phyloP scores from a whole-genome alignment of 2,888 invertebrate genomes.

The Eupithecia pulchellata region DNA sequence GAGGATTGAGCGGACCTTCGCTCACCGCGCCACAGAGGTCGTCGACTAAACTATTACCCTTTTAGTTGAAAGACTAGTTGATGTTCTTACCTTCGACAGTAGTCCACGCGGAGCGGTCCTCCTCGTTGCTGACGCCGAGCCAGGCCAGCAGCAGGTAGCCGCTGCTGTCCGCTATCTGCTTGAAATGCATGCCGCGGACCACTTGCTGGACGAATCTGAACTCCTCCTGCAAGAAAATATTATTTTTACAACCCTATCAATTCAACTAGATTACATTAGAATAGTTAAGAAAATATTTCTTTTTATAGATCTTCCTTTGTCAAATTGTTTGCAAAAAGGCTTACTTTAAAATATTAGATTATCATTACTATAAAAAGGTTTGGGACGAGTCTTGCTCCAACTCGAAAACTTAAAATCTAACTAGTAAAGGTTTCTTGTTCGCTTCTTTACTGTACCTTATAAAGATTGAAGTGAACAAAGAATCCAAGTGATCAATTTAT shows the following conservation, averaged over 20 bases:
- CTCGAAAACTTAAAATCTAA: too few relatives aligned
- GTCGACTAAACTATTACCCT: too few relatives aligned
- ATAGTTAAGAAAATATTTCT: not conserved
- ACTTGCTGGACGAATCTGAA: constrained; percentile 65
- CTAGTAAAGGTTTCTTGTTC: too few relatives aligned
- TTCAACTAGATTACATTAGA: not conserved
- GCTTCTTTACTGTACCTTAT: too few relatives aligned
- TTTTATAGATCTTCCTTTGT: not conserved
- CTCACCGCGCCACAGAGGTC: too few relatives aligned
- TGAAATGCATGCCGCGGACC: constrained; percentile 66
- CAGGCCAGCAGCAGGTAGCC: constrained; percentile 62
- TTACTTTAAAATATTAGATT: too few relatives aligned
- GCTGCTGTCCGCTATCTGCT: constrained; percentile 52
- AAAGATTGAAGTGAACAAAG: too few relatives aligned
- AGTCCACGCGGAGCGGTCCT: constrained; percentile 62
- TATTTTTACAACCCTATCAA: not conserved
- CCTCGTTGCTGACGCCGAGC: constrained; percentile 70
- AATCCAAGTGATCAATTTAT: too few relatives aligned
- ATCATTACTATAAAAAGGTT: too few relatives aligned
- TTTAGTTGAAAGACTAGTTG: not conserved
- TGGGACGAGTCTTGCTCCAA: too few relatives aligned
- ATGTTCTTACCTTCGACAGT: constrained; percentile 64
- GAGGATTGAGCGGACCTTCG: too few relatives aligned
- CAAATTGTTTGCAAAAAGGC: too few relatives aligned
- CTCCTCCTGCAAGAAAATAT: constrained; percentile 60